Evolutionary conservation across 2,113 vertebrate genomes (phyloP).

Genomic region (Grammomys dolichurus): DNA sequence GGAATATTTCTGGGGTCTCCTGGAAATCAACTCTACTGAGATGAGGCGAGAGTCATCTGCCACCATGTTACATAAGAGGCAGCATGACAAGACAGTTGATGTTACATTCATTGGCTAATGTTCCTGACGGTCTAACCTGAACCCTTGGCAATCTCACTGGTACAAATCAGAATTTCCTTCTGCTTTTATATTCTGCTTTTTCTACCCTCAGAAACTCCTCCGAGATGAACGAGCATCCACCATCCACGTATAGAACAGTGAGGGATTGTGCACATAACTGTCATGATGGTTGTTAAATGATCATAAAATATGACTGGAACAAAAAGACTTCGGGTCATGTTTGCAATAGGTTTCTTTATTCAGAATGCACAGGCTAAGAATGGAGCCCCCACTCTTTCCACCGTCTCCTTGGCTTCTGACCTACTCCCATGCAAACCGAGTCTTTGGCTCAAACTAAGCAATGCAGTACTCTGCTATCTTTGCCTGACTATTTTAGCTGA

Average conservation of each 20-base stretch:
- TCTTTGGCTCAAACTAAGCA: not conserved
- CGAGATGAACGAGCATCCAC: slow-evolving; percentile 58
- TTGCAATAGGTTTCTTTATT: slow-evolving; percentile 37
- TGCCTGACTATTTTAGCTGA: not conserved
- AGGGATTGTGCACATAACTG: slow-evolving; percentile 5
- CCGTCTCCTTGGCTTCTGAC: not conserved
- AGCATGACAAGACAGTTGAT: not conserved
- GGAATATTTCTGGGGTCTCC: not conserved
- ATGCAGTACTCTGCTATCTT: not conserved
- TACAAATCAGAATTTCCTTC: slow-evolving; percentile 44
- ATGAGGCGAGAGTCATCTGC: not conserved
- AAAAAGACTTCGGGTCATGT: not conserved
- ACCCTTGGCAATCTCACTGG: slow-evolving; percentile 63
- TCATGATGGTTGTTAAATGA: slow-evolving; percentile 48
- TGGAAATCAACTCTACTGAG: not conserved
- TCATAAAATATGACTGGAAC: not conserved
- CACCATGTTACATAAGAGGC: not conserved
- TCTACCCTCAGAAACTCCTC: slow-evolving; percentile 41
- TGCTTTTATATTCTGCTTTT: slow-evolving; percentile 31
- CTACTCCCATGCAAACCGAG: not conserved
- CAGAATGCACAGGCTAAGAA: not conserved
- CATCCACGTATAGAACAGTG: slow-evolving; percentile 52
- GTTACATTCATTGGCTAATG: not conserved
- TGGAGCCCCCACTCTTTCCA: not conserved
- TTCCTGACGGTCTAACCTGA: slow-evolving; percentile 48